These are phyloP conservation scores for Steinernema scapterisci DNA, from an alignment of 2,888 invertebrate species.

Conservation along the genomic window DNA sequence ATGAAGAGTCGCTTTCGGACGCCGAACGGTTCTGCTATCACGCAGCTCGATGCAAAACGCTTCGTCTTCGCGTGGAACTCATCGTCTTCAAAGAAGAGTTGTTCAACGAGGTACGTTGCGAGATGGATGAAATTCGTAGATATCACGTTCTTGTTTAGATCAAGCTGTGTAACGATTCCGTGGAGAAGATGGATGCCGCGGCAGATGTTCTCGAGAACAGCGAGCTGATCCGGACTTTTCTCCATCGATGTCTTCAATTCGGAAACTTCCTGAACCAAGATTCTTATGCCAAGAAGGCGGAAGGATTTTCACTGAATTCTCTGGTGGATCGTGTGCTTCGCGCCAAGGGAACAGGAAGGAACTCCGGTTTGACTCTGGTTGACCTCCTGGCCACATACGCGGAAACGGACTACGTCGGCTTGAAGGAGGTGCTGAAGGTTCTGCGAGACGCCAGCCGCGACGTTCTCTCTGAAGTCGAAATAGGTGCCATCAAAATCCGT, in stretches of 20 bases:
- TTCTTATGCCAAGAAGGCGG: constrained; percentile 23
- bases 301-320: constrained; percentile 17
- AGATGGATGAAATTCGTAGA: neutral
- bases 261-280: constrained; percentile 32
- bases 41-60: neutral
- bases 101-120: neutral
- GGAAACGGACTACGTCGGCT: neutral
- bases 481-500: neutral
- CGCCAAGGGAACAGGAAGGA: constrained; percentile 14
- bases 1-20: constrained; percentile 7
- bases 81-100: constrained; percentile 31
- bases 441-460: constrained; percentile 8
- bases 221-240: constrained; percentile 15
- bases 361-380: neutral
- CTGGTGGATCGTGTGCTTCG: constrained; percentile 17
- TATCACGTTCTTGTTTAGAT: neutral
- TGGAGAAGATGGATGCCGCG: neutral
- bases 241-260: constrained; percentile 23
- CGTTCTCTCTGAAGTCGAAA: neutral
- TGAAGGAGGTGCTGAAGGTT: neutral
- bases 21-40: constrained; percentile 5
- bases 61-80: constrained; percentile 17
- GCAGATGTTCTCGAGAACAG: constrained; percentile 7
- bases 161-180: constrained; percentile 7
- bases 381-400: constrained; percentile 24